Conservation (phyloP, 2,113 vertebrate genomes). For the Panthera tigris region DNA sequence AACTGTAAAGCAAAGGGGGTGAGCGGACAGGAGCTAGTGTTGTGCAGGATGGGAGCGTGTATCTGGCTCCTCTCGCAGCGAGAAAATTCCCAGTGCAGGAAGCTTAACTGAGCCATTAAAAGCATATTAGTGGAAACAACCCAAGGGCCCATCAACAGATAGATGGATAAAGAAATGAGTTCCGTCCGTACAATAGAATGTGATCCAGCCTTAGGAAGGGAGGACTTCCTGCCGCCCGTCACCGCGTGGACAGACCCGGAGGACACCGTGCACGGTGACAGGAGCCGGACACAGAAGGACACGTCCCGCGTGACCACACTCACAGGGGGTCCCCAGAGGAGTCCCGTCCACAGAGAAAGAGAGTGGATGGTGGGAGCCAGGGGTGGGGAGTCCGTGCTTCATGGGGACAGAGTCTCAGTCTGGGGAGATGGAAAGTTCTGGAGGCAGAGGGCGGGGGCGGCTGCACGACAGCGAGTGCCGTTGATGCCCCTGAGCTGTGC, state of each 20-base stretch:
- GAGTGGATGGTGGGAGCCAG: not conserved
- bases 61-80: fast-evolving
- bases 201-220: not conserved
- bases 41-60: not conserved
- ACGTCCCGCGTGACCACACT: not conserved
- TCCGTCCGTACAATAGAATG: not conserved
- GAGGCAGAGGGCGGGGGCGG: not conserved
- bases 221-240: not conserved
- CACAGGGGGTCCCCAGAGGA: not conserved
- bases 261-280: not conserved
- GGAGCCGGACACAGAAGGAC: not conserved
- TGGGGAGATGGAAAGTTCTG: not conserved
- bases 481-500: not conserved
- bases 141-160: not conserved
- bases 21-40: not conserved
- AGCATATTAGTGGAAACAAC: not conserved
- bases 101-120: not conserved
- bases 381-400: not conserved
- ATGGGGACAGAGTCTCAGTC: not conserved
- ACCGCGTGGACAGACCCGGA: fast-evolving
- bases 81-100: not conserved
- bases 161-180: not conserved
- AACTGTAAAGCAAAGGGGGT: not conserved
- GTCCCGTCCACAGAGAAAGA: not conserved
- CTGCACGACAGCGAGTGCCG: not conserved